Base-by-base conservation (phyloP, 2,113 vertebrate species). In the Corapipo altera region DNA sequence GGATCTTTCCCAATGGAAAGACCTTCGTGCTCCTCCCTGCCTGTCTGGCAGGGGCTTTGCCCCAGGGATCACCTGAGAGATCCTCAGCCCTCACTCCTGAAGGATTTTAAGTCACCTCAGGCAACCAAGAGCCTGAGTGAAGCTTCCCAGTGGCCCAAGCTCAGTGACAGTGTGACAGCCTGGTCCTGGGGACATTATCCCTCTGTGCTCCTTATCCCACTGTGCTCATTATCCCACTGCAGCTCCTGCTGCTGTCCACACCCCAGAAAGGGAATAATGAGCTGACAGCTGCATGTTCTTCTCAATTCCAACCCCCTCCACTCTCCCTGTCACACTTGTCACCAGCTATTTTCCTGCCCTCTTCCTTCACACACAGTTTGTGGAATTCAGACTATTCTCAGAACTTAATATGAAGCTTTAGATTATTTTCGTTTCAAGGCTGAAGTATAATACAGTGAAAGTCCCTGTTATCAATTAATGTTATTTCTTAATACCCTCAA, bases 51-150 rank as follows among this genome's bases (percentile, higher is more conserved):
- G 1, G 8, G 1, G 9, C 33, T 11, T 15, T 26, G 67, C 33
- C 14, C 23, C 6, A 4, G 2, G 51, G 33, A 57, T 64, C 54
- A 11, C 41, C 46, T 1, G 1, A 32, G 64, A 2, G 20, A 24
- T 9, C n/a, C 1, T 4, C 48, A 4, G 18, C 13, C 39, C 43
- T 48, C 43, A 44, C 0, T 52, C 55, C 55, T 8, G 3, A 8
- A 5, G 26, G 46, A 11, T 14, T 35, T 35, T 5, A 5, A 17
- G 62, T 28, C 33, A 15, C 57, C 1, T 6, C 44, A 61, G 79
- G 51, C 55, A 46, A 3, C 61, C 37, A 14, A 11, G 32, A 4
- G 7, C 41, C 72, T 5, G 44, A 52, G 59, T 6, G 43, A 39
- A 55, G 4, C 71, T 28, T 13, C 5, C 8, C n/a, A 3, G 4